Evolutionary conservation across 2,113 vertebrate genomes (phyloP).

Genomic region (Cyprinodon brontotheroides): DNA sequence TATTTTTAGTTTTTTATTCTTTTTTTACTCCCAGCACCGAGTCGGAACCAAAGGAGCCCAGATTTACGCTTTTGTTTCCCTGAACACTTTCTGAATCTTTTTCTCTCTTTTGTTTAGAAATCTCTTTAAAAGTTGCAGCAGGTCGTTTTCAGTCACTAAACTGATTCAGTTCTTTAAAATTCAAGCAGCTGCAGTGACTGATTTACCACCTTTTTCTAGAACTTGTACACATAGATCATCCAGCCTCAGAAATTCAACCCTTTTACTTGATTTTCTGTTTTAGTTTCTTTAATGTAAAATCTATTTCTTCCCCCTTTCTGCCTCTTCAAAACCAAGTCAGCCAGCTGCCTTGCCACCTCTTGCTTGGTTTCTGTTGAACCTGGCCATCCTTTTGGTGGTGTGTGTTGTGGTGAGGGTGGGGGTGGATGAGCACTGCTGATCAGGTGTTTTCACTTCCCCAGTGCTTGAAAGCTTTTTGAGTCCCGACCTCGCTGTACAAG

Average conservation of each 20-base stretch:
- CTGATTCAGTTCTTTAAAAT: no score
- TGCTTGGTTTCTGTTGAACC: no score
- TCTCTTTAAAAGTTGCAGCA: neutral
- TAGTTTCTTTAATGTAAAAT: slow-evolving; percentile 9
- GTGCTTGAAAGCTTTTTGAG: no score
- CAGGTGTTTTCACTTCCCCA: no score
- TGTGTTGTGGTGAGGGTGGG: no score
- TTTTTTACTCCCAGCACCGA: neutral
- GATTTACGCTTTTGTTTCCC: neutral
- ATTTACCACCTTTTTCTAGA: neutral
- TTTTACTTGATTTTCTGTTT: neutral
- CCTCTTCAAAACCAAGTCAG: no score
- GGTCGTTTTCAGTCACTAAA: accelerated
- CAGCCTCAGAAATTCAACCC: neutral
- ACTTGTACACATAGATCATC: neutral
- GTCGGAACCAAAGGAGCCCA: neutral
- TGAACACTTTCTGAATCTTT: no score
- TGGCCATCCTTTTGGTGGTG: no score
- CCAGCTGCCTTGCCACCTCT: slow-evolving; percentile 58
- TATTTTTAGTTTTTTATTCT: neutral
- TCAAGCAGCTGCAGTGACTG: accelerated
- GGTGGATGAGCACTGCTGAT: no score
- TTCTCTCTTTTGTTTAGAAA: slow-evolving; percentile 51
- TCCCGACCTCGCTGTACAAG: no score
- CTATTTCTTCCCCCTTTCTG: no score